Conservation (phyloP, 2,888 invertebrate genomes). For the Eretmocerus hayati region DNA sequence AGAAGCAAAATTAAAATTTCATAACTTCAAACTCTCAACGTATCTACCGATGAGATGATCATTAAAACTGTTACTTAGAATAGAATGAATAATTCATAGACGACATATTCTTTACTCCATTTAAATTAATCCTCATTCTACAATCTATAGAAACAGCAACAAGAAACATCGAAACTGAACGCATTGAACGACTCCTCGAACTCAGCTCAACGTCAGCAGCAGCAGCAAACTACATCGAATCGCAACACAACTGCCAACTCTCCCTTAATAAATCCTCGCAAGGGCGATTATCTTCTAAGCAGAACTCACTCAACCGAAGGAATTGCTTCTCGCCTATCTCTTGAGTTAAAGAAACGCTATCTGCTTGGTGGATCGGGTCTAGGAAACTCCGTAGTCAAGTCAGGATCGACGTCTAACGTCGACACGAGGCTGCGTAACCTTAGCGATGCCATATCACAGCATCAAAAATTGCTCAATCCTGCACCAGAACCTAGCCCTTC, state of each 20-base stretch:
- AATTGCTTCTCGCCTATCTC: conserved; percentile 77
- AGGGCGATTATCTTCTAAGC: conserved; percentile 71
- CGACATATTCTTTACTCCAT: too few species aligned
- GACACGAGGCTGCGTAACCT: conserved; percentile 80
- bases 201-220: neutral
- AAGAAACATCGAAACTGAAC: conserved; percentile 28
- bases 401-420: conserved; percentile 75
- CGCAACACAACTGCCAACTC: conserved; percentile 4
- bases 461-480: conserved; percentile 78
- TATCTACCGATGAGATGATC: too few species aligned
- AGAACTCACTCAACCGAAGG: conserved; percentile 82
- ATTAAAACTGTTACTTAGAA: too few species aligned
- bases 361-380: conserved; percentile 64
- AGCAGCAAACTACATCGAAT: neutral
- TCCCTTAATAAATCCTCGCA: conserved; percentile 54
- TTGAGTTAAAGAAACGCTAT: conserved; percentile 81
- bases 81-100: too few species aligned
- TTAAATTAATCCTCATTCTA: too few species aligned
- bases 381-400: conserved; percentile 68
- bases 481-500: conserved; percentile 63
- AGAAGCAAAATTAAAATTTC: too few species aligned
- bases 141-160: conserved; percentile 13
- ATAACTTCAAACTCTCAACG: too few species aligned
- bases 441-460: conserved; percentile 78
- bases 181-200: conserved; percentile 20